These are phyloP conservation scores for Aproaerema taeniolella DNA, from an alignment of 2,888 invertebrate species.

Conservation along the genomic window DNA sequence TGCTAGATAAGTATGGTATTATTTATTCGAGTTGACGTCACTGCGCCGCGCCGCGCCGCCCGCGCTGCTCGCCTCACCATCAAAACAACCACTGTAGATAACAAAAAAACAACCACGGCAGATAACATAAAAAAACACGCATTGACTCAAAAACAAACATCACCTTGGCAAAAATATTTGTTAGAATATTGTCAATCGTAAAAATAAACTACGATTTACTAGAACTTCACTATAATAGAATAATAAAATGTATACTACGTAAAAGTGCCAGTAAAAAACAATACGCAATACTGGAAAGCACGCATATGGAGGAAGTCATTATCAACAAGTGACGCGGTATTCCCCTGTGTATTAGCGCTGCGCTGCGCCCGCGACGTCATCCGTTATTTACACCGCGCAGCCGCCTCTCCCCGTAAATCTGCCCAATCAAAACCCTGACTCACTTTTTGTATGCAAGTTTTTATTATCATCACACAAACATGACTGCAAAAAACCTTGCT, in stretches of 20 bases:
- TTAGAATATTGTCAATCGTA: neutral
- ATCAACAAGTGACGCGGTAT: conserved; percentile 50
- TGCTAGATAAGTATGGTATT: conserved; percentile 13
- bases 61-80: conserved; percentile 22
- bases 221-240: neutral
- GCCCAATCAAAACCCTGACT: conserved; percentile 41
- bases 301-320: conserved; percentile 27
- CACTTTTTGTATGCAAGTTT: conserved; percentile 47
- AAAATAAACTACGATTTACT: neutral
- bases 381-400: conserved; percentile 15
- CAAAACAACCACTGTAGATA: conserved; percentile 43
- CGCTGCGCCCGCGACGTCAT: conserved; percentile 18
- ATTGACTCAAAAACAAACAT: no score
- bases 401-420: conserved; percentile 33
- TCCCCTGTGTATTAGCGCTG: conserved; percentile 36
- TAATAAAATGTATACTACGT: neutral
- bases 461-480: no score
- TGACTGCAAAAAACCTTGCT: no score
- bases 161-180: conserved; percentile 8
- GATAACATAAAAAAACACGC: conserved; percentile 3
- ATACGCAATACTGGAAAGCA: conserved; percentile 9
- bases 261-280: neutral
- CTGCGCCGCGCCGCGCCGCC: conserved; percentile 18
- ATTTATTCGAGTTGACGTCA: conserved; percentile 16
- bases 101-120: conserved; percentile 18